These are phyloP conservation scores for Propithecus coquereli DNA, from an alignment of 2,113 vertebrate species.

Conservation along the genomic window DNA sequence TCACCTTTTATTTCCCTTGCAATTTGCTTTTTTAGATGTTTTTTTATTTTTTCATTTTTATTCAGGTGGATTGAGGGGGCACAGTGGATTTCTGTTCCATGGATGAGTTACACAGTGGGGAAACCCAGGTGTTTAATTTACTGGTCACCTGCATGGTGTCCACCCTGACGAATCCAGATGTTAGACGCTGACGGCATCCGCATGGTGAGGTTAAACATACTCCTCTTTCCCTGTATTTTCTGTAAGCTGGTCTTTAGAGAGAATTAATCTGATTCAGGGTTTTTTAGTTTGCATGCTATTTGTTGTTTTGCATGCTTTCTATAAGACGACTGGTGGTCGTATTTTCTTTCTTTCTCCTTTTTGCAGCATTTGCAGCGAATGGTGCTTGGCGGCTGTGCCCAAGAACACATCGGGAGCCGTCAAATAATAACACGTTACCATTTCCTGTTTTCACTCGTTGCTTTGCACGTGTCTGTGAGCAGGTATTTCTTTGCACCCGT, in stretches of 20 bases:
- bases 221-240: neutral
- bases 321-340: neutral
- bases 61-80: no score
- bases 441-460: neutral
- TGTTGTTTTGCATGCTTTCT: neutral
- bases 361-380: neutral
- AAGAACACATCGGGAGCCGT: neutral
- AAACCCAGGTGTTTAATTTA: no score
- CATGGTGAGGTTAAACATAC: rapidly evolving
- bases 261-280: neutral
- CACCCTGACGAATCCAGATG: neutral
- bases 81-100: no score
- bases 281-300: neutral
- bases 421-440: neutral
- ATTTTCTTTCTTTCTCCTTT: neutral
- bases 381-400: no score
- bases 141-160: no score
- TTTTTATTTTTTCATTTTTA: no score
- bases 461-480: neutral
- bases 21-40: neutral
- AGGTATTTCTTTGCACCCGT: neutral
- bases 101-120: no score
- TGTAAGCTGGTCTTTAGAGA: neutral
- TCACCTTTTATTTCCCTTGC: rapidly evolving
- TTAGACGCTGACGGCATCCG: neutral